phyloP scores from a whole-genome alignment of 2,113 vertebrate species.

The Varanus salvator region DNA sequence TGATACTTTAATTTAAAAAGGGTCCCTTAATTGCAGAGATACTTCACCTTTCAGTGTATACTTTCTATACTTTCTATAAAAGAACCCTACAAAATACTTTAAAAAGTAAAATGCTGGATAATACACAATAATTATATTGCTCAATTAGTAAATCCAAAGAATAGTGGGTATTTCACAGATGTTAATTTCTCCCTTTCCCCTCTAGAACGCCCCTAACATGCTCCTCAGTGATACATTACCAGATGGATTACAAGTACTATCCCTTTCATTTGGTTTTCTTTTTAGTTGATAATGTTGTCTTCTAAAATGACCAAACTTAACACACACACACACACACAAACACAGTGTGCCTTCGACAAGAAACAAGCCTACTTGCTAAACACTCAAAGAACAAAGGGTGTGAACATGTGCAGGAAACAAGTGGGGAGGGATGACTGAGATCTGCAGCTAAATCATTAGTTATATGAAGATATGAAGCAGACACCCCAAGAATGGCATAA shows the following conservation, averaged over 20 bases:
- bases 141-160: slow-evolving; percentile 28
- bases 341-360: slow-evolving; percentile 1
- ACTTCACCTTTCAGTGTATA: slow-evolving; percentile 25
- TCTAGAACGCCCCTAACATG: background rate
- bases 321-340: too few species aligned
- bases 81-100: slow-evolving; percentile 17
- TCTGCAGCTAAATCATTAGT: slow-evolving; percentile 70
- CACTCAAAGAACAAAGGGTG: slow-evolving; percentile 47
- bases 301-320: slow-evolving; percentile 24
- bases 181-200: background rate
- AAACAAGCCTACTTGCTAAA: slow-evolving; percentile 59
- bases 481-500: slow-evolving; percentile 70
- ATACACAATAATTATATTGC: background rate
- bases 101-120: slow-evolving; percentile 17
- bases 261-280: background rate
- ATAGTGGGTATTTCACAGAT: slow-evolving; percentile 4
- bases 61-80: slow-evolving; percentile 5
- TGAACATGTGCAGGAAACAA: slow-evolving; percentile 63
- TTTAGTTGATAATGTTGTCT: background rate
- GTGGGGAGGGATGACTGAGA: slow-evolving; percentile 53
- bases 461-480: slow-evolving; percentile 72
- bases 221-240: background rate
- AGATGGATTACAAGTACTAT: background rate
- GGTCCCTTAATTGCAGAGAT: slow-evolving; percentile 35
- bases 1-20: slow-evolving; percentile 50